Evolutionary conservation across 2,888 invertebrate genomes (phyloP).

Genomic region (Acleris emargana): DNA sequence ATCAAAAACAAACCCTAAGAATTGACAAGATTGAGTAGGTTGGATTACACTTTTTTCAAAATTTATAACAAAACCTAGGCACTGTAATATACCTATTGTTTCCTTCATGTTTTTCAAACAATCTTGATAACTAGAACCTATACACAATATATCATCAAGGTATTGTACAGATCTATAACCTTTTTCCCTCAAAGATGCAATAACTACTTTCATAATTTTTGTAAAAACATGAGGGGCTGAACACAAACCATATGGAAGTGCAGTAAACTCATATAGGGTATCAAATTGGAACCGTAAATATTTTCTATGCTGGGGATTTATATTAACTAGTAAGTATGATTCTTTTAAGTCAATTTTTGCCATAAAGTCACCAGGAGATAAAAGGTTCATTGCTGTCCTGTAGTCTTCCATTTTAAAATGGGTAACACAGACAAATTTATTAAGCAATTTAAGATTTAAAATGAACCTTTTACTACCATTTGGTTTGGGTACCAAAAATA

Average conservation of each 20-base stretch:
- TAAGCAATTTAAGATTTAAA: slow-evolving; percentile 41
- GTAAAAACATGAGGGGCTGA: slow-evolving; percentile 20
- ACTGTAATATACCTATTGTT: slow-evolving; percentile 25
- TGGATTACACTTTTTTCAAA: slow-evolving; percentile 35
- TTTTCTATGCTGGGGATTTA: slow-evolving; percentile 29
- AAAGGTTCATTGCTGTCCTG: slow-evolving; percentile 38
- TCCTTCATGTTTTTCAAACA: slow-evolving; percentile 32
- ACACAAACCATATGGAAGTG: slow-evolving; percentile 19
- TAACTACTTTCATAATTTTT: slow-evolving; percentile 33
- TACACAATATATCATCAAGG: slow-evolving; percentile 36
- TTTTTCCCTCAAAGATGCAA: neutral
- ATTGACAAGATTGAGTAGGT: slow-evolving; percentile 25
- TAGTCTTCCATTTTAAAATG: slow-evolving; percentile 46
- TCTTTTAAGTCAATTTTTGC: slow-evolving; percentile 42
- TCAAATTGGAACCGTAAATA: slow-evolving; percentile 41
- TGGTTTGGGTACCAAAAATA: slow-evolving; percentile 40
- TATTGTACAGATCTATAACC: slow-evolving; percentile 27
- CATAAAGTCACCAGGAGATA: slow-evolving; percentile 35
- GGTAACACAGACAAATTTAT: slow-evolving; percentile 36
- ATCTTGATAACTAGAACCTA: slow-evolving; percentile 26
- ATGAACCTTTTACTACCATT: slow-evolving; percentile 19
- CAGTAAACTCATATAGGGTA: slow-evolving; percentile 11
- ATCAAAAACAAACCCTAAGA: slow-evolving; percentile 37
- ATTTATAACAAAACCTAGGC: slow-evolving; percentile 40
- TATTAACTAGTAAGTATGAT: slow-evolving; percentile 40